These are phyloP conservation scores for Bos javanicus DNA, from an alignment of 2,113 vertebrate species.

Conservation along the genomic window DNA sequence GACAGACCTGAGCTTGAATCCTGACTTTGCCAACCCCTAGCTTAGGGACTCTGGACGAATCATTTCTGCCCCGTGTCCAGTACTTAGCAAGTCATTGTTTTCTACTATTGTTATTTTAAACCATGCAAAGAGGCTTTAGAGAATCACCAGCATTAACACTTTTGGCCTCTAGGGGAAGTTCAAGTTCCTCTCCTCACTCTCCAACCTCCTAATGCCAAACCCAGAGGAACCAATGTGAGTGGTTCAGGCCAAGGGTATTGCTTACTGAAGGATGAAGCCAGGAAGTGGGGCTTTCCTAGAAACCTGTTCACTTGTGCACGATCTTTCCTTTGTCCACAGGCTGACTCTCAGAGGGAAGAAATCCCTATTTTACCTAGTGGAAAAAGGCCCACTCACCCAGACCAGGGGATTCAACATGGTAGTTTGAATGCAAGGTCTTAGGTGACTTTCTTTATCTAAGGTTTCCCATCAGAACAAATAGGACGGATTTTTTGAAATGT, in stretches of 20 bases:
- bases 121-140: not conserved
- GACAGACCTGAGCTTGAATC: not conserved
- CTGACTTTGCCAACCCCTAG: not conserved
- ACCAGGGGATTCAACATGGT: not conserved
- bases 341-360: not conserved
- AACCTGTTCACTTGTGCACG: too few relatives aligned
- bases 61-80: not conserved
- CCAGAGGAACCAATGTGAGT: not conserved
- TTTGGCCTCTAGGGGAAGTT: conserved; percentile 22
- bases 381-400: not conserved
- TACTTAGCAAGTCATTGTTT: not conserved
- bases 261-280: not conserved
- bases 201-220: not conserved
- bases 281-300: not conserved
- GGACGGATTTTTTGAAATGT: not conserved
- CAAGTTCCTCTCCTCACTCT: not conserved
- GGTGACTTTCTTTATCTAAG: not conserved
- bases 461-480: not conserved
- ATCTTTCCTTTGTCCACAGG: not conserved
- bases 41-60: not conserved
- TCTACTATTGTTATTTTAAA: not conserved
- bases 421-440: not conserved
- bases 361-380: not conserved
- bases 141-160: not conserved
- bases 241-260: not conserved